A percentile compares a stretch with the other conserved stretches of the same genome.
Evolutionary conservation across 92 coral and sea anemone species (phyloP).

Genomic region (Phymanthus crucifer): DNA sequence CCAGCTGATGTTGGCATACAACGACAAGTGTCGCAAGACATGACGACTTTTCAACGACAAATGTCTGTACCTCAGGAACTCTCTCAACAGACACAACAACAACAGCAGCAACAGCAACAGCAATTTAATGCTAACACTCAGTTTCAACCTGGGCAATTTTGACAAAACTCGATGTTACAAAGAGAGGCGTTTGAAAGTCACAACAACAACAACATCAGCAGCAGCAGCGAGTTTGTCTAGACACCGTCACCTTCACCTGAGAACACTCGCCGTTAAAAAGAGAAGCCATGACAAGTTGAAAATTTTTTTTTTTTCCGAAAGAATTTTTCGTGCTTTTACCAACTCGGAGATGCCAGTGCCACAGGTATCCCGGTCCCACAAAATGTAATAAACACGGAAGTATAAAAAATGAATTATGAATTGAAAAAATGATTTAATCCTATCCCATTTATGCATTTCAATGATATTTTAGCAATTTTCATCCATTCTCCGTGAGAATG

Average conservation of each 20-base stretch:
- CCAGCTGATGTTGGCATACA: constrained; percentile 65
- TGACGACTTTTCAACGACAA: constrained; percentile 75
- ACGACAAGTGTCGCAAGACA: constrained; percentile 81
- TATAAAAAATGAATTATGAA: background rate
- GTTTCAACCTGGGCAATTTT: constrained; percentile 68
- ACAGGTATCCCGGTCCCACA: background rate
- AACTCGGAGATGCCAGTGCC: background rate
- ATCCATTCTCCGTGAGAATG: constrained; percentile 10
- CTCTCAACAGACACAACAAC: constrained; percentile 70
- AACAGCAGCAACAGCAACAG: constrained; percentile 50
- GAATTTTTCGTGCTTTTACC: background rate
- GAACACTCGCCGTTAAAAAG: too few species aligned
- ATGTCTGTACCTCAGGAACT: constrained; percentile 81
- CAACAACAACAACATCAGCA: too few species aligned
- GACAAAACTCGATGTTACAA: background rate
- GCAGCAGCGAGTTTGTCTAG: too few species aligned
- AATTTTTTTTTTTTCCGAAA: too few species aligned
- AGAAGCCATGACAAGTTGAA: background rate
- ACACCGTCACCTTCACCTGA: too few species aligned
- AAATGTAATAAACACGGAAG: background rate
- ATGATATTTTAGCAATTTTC: background rate
- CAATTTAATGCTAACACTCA: constrained; percentile 72
- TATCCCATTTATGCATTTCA: background rate
- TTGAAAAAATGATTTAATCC: background rate
- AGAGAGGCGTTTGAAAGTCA: too few species aligned